phyloP scores from a whole-genome alignment of 2,888 invertebrate species.

The Marronus borbonicus region DNA sequence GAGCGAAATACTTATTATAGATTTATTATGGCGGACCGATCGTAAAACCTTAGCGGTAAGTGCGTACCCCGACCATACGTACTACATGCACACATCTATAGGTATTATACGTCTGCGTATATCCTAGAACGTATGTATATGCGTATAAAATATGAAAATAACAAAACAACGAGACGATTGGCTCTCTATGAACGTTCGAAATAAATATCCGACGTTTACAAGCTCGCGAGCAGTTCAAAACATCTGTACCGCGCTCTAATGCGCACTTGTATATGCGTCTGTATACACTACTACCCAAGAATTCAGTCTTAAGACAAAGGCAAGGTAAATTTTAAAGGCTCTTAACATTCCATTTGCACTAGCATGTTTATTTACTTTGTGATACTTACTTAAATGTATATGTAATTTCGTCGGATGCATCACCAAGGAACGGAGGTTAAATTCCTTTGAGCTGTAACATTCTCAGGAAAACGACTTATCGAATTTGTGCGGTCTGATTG shows the following conservation, averaged over 20 bases:
- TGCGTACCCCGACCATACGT: background rate
- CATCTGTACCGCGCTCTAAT: slow-evolving; percentile 17
- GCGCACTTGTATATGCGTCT: background rate
- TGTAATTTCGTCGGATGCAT: too few species aligned
- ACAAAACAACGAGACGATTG: slow-evolving; percentile 58
- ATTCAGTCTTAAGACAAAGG: too few species aligned
- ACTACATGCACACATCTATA: background rate
- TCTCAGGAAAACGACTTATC: too few species aligned
- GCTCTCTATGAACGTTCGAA: slow-evolving; percentile 22
- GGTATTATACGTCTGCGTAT: background rate
- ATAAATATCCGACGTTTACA: background rate
- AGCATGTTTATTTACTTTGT: too few species aligned
- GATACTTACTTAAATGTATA: too few species aligned
- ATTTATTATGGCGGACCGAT: slow-evolving; percentile 61
- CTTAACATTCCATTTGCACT: too few species aligned
- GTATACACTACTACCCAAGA: slow-evolving; percentile 27
- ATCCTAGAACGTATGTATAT: slow-evolving; percentile 1
- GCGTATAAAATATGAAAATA: slow-evolving; percentile 58
- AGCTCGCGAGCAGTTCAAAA: slow-evolving; percentile 5
- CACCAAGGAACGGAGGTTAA: too few species aligned
- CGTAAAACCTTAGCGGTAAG: slow-evolving; percentile 55
- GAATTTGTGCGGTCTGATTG: too few species aligned
- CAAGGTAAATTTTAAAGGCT: too few species aligned
- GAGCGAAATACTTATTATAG: slow-evolving; percentile 61
- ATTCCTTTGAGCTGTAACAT: too few species aligned